Base-by-base conservation (phyloP, 2,888 invertebrate species). In the Drosophila antonietae region DNA sequence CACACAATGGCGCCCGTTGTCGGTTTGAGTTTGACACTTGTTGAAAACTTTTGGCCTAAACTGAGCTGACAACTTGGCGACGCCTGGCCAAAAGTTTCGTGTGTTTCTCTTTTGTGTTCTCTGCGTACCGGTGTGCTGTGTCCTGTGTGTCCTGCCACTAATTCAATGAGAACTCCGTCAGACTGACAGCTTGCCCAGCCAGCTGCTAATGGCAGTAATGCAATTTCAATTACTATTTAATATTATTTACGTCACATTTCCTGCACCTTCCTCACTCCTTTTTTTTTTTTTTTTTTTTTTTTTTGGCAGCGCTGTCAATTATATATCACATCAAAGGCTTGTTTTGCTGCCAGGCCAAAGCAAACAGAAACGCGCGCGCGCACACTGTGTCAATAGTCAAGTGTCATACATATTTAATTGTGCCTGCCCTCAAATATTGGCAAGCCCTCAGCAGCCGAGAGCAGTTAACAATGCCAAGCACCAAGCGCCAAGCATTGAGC, bases 161-260 rank as follows among this genome's bases (percentile, higher is more conserved):
- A 77, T 80, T 77, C 71, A 89, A 84, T 86, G 70, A 83, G 63
- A 58, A 66, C 57, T 73, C 67, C 68, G 81, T 84, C 57, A 73
- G 44, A 49, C 69, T 46, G 57, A 68, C 70, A 23, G 41, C 44
- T 62, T 28, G 51, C 37, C 55, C 53, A 9, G 39, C 37, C 68
- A 61, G 72, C 71, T 73, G 66, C 75, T 81, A 86, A 81, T 86
- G 87, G 73, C 68, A 46, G 55, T 89, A 84, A 84, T 84, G 87
- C 68, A 79, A 89, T 84, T 89, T 79, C 70, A 83, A 86, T 88
- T 86, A 70, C 60, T 43, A 53, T 65, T 57, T 85, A 80, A 88
- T 85, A 47, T 55, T 75, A 83, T 85, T 87, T 73, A 41, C 61
- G 52, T 47, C 65, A 58, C 31, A 61, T 67, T 68, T 28, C 23